Conservation (phyloP, 1,140 invertebrate species). For the Pogonus chalceus region DNA sequence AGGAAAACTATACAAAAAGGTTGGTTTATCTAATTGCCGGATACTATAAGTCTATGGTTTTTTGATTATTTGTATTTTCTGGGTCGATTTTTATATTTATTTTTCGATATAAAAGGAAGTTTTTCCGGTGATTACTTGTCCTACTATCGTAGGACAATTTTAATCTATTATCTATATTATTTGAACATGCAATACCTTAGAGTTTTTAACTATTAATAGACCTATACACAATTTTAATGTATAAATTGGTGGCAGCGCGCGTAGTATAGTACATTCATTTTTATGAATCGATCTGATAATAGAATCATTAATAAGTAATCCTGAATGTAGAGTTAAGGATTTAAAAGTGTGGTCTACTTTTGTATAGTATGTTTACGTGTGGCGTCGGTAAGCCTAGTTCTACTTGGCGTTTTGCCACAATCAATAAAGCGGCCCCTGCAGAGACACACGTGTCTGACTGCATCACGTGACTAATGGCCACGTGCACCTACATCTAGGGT, state of each 20-base stretch:
- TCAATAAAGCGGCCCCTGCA: constrained; percentile 4
- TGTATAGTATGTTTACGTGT: too few relatives aligned
- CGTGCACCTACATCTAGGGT: too few relatives aligned
- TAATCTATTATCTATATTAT: background rate
- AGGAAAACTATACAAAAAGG: constrained; percentile 67
- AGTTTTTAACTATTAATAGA: too few relatives aligned
- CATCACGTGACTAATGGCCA: background rate
- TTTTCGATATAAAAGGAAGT: background rate
- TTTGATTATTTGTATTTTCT: too few relatives aligned
- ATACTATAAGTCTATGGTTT: background rate
- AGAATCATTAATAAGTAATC: too few relatives aligned
- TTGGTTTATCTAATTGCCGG: constrained; percentile 27
- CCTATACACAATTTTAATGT: too few relatives aligned
- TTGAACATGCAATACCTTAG: background rate
- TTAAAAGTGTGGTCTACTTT: too few relatives aligned
- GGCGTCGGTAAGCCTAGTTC: too few relatives aligned
- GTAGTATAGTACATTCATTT: too few relatives aligned
- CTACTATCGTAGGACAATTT: background rate
- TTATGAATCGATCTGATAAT: too few relatives aligned
- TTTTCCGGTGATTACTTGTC: background rate
- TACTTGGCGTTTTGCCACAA: background rate
- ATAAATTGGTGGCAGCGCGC: too few relatives aligned
- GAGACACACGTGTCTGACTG: constrained; percentile 1
- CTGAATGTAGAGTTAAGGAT: too few relatives aligned
- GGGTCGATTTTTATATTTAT: background rate